A percentile compares a stretch with the other conserved stretches of the same genome.
Evolutionary conservation across 2,113 vertebrate species (phyloP).

Genomic region (Nerophis lumbriciformis): DNA sequence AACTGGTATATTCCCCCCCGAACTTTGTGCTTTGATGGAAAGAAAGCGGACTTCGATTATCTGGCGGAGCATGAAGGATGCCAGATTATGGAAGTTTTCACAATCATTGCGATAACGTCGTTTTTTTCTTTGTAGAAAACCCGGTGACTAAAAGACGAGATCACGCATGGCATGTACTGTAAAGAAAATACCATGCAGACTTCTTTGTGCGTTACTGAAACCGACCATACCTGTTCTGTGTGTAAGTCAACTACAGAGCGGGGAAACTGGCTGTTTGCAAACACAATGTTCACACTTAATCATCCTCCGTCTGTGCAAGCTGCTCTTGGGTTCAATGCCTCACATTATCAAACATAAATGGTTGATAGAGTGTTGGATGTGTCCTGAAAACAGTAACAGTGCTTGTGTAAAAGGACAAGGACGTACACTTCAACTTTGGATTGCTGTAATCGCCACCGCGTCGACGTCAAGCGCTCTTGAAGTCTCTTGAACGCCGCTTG

Average conservation of each 20-base stretch:
- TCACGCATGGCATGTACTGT: background rate
- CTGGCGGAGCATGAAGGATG: no score
- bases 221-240: conserved; percentile 22
- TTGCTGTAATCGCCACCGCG: no score
- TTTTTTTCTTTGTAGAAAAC: no score
- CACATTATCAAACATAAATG: background rate
- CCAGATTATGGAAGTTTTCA: no score
- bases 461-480: background rate
- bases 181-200: background rate
- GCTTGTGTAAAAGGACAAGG: no score
- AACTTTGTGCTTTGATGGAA: no score
- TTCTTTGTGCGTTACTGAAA: conserved; percentile 8
- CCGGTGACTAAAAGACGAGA: no score
- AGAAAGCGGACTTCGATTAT: no score
- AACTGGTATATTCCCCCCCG: no score
- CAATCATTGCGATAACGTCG: no score
- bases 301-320: conserved; percentile 41
- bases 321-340: conserved; percentile 14
- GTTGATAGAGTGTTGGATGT: background rate
- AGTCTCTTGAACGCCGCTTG: background rate
- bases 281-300: conserved; percentile 32
- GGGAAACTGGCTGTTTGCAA: conserved; percentile 32
- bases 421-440: no score
- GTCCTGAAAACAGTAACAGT: no score
- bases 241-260: conserved; percentile 28